A percentile compares a stretch with the other conserved stretches of the same genome.
Evolutionary conservation across 2,888 invertebrate species (phyloP).

Genomic region (Tenodera sinensis): DNA sequence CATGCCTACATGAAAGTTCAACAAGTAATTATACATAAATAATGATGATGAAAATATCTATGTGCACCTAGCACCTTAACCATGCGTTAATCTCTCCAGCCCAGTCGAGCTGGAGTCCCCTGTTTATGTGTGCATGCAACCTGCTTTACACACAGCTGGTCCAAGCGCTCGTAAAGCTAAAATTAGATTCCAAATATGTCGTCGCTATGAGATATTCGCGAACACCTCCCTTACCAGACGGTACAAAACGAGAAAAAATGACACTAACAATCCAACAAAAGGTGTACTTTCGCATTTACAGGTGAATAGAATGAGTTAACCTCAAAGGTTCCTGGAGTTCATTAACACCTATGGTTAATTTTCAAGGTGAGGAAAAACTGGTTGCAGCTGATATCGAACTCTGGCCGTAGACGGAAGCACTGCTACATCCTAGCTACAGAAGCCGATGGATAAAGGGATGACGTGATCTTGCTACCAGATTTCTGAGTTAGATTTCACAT

Average conservation of each 20-base stretch:
- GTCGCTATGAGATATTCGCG: background rate
- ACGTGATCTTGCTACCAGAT: no score
- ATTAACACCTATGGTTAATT: background rate
- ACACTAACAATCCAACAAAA: no score
- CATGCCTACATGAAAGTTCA: no score
- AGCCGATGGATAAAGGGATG: no score
- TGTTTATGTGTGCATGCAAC: background rate
- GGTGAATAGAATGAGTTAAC: background rate
- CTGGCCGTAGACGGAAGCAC: no score
- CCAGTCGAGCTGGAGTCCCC: background rate
- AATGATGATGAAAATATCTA: no score
- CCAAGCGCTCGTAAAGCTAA: background rate
- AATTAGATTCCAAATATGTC: background rate
- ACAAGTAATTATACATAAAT: no score
- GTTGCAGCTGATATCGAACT: no score
- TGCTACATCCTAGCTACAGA: no score
- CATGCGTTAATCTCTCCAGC: background rate
- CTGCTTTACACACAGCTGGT: background rate
- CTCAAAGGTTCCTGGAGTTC: background rate
- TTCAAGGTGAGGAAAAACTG: background rate
- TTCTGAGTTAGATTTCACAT: no score
- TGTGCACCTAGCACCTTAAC: background rate
- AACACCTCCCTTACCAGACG: background rate
- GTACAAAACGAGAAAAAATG: background rate
- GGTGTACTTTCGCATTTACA: no score